These are phyloP conservation scores for Conus ventricosus DNA, from an alignment of 1,140 invertebrate species.

Conservation along the genomic window DNA sequence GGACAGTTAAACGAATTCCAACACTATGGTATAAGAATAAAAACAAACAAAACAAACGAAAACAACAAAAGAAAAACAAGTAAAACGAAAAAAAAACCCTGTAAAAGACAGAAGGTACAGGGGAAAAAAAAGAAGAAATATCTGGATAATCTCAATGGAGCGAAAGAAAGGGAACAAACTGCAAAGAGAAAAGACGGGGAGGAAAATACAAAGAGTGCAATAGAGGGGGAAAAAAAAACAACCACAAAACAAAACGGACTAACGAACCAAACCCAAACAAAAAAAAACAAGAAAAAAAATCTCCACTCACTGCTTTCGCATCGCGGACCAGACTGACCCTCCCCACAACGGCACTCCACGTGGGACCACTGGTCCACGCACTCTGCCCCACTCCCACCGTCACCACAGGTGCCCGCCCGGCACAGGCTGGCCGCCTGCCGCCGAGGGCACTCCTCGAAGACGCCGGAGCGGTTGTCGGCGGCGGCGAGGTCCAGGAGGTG, in stretches of 20 bases:
- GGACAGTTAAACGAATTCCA: too few relatives aligned
- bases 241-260: neutral
- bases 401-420: conserved; percentile 77
- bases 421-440: conserved; percentile 73
- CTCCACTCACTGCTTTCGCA: conserved; percentile 23
- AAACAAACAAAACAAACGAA: too few relatives aligned
- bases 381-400: conserved; percentile 2
- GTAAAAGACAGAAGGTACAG: too few relatives aligned
- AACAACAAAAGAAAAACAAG: neutral
- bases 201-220: too few relatives aligned
- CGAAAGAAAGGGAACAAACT: too few relatives aligned
- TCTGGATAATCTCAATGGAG: too few relatives aligned
- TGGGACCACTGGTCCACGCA: conserved; percentile 31
- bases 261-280: neutral
- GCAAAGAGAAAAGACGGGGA: neutral
- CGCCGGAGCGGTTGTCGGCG: conserved; percentile 70
- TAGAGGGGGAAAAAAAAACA: too few relatives aligned
- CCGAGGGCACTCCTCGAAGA: conserved; percentile 85
- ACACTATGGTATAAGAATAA: too few relatives aligned
- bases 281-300: neutral
- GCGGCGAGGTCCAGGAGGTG: conserved; percentile 48
- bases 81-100: too few relatives aligned
- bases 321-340: neutral
- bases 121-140: too few relatives aligned
- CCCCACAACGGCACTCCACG: conserved; percentile 23